Evolutionary conservation across 2,797 vertebrate species (phyloP), one percentile per base, ranked within the genome.

Genomic region (Leucoraja ocellata): DNA sequence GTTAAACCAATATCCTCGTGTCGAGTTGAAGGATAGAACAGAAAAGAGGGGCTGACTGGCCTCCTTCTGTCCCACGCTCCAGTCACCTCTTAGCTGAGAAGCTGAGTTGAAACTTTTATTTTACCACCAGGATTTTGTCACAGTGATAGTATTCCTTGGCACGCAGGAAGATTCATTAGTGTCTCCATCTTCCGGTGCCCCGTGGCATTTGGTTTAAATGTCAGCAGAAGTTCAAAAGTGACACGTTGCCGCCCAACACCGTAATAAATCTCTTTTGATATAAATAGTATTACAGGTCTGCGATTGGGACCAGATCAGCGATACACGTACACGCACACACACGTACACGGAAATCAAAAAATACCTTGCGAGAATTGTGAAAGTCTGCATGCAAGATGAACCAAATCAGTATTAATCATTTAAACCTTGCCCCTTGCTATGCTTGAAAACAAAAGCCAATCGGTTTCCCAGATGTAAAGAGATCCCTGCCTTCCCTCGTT

Each of bases 211-310:
- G 90, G 68, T 74, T 92, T 54, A 92, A 54, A 74, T 74, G 68
- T 92, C 71, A 73, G 68, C 71, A 76, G 76, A n/a, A n/a, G 90
- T 92, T 92, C 90, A 92, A 58, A 88, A 58, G 71, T 92, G 90
- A 92, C 11, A 0, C 4, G 10, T 28, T 91, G 18, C 11, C 63
- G 61, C 84, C 61, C 61, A 88, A 16, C 28, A 32, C 0, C 21
- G 7, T 74, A 92, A 76, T 74, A 74, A 74, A 76, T 74, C 28
- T 23, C 21, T 25, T 46, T 11, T 25, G 46, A 74, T 92, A 92
- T 39, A 92, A 92, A 74, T 92, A 10, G 73, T 54, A 92, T 74
- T 74, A 76, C 39, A 28, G 65, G 68, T 91, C 68, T 54, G 71
- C 13, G 90, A 74, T n/a, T 14, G 71, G 10, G 39, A 23, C 14